These are phyloP conservation scores for Rhopalosiphum nymphaeae DNA, from an alignment of 2,888 invertebrate species.

Conservation along the genomic window DNA sequence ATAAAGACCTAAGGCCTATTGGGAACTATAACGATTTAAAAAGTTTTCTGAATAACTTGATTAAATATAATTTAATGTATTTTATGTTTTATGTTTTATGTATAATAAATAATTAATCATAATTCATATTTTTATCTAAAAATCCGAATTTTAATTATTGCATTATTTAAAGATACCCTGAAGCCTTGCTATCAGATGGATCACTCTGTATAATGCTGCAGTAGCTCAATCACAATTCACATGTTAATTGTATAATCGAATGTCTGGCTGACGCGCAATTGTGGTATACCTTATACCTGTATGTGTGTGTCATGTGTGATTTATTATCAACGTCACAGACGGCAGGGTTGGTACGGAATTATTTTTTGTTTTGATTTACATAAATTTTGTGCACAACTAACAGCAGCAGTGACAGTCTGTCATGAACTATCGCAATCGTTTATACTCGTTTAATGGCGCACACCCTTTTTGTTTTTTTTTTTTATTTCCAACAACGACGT, in stretches of 20 bases:
- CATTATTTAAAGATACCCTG: neutral
- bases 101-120: neutral
- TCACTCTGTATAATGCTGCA: neutral
- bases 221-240: constrained; percentile 35
- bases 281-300: neutral
- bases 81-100: neutral
- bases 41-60: neutral
- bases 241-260: constrained; percentile 31
- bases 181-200: neutral
- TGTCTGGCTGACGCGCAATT: constrained; percentile 2
- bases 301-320: neutral
- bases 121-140: neutral
- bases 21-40: neutral
- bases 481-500: neutral
- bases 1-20: neutral
- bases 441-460: neutral
- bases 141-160: neutral
- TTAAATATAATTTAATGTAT: neutral
- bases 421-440: neutral
- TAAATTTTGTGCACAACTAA: neutral
- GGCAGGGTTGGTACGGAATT: constrained; percentile 6
- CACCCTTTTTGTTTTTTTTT: neutral
- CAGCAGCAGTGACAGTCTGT: neutral
- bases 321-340: constrained; percentile 2
- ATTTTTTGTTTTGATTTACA: neutral